These are phyloP conservation scores for Aphrophora alni DNA, from an alignment of 2,888 invertebrate genomes.

Conservation along the genomic window DNA sequence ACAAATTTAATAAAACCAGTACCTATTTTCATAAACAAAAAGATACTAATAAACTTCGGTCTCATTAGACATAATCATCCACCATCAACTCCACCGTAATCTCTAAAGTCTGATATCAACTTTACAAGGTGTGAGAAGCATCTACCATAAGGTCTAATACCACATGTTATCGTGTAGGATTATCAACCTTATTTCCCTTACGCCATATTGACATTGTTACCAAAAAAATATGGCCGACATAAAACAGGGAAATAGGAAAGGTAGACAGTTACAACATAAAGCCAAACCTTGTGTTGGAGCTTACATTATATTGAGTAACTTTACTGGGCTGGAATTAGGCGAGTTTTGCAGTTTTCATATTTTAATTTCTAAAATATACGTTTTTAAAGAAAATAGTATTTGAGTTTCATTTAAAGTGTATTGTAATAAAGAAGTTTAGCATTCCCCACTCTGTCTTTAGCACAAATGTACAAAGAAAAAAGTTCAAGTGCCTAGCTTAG, in stretches of 20 bases:
- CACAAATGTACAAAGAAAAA: too few species aligned
- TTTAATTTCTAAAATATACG: too few species aligned
- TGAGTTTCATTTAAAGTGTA: too few species aligned
- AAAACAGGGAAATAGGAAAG: background rate
- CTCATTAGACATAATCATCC: background rate
- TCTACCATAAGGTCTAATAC: background rate
- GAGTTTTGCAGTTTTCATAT: too few species aligned
- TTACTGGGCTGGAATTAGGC: too few species aligned
- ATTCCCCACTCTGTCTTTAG: too few species aligned
- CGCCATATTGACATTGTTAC: constrained; percentile 4
- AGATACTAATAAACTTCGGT: background rate
- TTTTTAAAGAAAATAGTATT: too few species aligned
- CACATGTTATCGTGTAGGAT: background rate
- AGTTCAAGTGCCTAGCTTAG: too few species aligned
- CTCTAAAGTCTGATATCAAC: background rate
- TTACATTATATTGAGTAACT: too few species aligned
- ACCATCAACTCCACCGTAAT: background rate
- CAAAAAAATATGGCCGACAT: constrained; percentile 4
- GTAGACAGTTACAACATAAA: background rate
- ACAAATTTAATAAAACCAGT: too few species aligned
- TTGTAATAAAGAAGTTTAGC: too few species aligned
- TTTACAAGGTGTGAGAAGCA: background rate
- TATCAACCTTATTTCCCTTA: background rate
- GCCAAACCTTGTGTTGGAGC: background rate
- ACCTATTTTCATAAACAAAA: too few species aligned